A percentile compares a stretch with the other conserved stretches of the same genome.
Evolutionary conservation across 1,140 invertebrate genomes (phyloP).

Genomic region (Microplitis demolitor): DNA sequence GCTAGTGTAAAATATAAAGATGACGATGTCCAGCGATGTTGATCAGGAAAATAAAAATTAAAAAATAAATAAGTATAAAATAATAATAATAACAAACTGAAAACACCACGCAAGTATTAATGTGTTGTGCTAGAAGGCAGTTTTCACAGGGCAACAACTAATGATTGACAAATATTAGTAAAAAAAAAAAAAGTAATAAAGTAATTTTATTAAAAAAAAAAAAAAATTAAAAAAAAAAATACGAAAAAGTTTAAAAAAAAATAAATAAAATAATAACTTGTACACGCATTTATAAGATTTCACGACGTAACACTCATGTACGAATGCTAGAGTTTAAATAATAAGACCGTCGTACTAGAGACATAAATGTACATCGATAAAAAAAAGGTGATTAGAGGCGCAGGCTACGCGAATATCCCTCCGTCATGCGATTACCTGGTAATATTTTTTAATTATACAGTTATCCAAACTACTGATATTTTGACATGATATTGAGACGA

Average conservation of each 20-base stretch:
- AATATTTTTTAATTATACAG: no score
- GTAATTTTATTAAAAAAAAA: slow-evolving; percentile 58
- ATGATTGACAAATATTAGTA: slow-evolving; percentile 57
- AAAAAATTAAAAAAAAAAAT: slow-evolving; percentile 41
- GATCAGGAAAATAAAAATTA: background rate
- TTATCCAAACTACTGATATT: no score
- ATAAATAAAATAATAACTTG: slow-evolving; percentile 27
- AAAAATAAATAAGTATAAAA: background rate
- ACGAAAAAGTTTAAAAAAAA: no score
- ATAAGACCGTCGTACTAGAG: no score
- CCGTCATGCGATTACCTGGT: no score
- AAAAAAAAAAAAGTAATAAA: slow-evolving; percentile 44
- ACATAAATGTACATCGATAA: no score
- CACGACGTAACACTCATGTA: background rate
- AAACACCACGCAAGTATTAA: slow-evolving; percentile 61
- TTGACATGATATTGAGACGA: no score
- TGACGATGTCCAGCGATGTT: slow-evolving; percentile 48
- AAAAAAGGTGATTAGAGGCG: no score
- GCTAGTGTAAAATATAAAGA: slow-evolving; percentile 37
- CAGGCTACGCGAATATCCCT: no score
- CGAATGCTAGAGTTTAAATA: background rate
- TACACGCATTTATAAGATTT: background rate
- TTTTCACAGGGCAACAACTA: slow-evolving; percentile 63
- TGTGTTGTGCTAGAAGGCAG: slow-evolving; percentile 63
- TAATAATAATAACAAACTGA: slow-evolving; percentile 20